phyloP scores from a whole-genome alignment of 2,113 vertebrate genomes.

The Tonatia bakeri region DNA sequence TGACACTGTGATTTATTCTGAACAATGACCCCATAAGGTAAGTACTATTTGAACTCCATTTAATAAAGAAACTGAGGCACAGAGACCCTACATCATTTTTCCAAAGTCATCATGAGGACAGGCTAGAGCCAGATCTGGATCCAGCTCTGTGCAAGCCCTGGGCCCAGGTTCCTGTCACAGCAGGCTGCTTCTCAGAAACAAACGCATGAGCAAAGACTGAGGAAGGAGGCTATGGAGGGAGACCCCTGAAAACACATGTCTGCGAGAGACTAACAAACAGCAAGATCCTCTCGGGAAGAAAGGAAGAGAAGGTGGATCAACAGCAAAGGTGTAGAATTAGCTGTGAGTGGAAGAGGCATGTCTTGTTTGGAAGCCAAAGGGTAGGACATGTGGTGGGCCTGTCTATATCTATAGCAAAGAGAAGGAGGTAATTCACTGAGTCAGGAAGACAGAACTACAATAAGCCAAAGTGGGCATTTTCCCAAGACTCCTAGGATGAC shows the following conservation, averaged over 20 bases:
- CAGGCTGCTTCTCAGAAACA: background rate
- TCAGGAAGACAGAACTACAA: background rate
- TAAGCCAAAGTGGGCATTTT: background rate
- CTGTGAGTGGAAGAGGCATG: background rate
- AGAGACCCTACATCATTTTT: background rate
- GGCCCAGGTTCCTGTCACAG: background rate
- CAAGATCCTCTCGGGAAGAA: background rate
- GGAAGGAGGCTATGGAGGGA: background rate
- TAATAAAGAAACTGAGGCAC: background rate
- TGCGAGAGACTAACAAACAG: background rate
- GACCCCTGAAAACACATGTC: background rate
- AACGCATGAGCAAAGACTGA: fast-evolving
- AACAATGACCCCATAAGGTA: background rate
- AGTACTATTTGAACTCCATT: background rate
- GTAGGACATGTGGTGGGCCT: background rate
- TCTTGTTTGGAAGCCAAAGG: background rate
- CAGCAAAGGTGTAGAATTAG: background rate
- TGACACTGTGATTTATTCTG: background rate
- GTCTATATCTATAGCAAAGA: background rate
- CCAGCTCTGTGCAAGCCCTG: background rate
- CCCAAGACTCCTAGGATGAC: background rate
- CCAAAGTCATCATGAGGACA: background rate
- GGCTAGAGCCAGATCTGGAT: background rate
- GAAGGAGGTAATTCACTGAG: background rate
- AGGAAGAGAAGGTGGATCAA: background rate